Base-by-base conservation (phyloP, 2,113 vertebrate genomes). In the Mirza zaza region DNA sequence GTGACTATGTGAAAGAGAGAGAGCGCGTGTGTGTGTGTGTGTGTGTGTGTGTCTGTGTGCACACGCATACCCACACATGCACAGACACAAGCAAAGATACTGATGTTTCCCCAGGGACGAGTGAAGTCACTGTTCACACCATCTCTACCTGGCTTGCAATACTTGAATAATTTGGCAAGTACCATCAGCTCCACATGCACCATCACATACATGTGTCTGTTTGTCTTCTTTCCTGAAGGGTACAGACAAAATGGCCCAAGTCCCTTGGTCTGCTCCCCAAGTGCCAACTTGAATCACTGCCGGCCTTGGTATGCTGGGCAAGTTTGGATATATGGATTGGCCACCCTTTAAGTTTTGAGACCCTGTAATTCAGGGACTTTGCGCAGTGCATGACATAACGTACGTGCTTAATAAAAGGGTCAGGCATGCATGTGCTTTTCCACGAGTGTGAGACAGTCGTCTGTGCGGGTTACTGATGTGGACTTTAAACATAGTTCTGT, bases 61-160 rank as follows among this genome's bases (percentile, higher is more conserved):
- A 12, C 12, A 1, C 39, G 2, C 23, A 42, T 42, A 36, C 29
- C 1, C 13, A 3, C 5, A 3, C 0, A 0, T 18, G 1, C 23
- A 61, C 3, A 76, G n/a, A 55, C 70, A 85, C 32, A 70, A 89
- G 39, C n/a, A 88, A 36, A 93, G 39, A 81, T 7, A 39, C 0
- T 73, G 39, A 32, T n/a, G 45, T 50, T 61, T 29, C 3, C 2
- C 18, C 57, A 48, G 65, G 34, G 29, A 48, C 83, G 23, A 70
- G 36, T 12, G 42, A 42, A 36, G 6, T 32, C 39, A 18, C 8
- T 12, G 21, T 70, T 45, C 36, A 21, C 15, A 23, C 42, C 25
- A 20, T 45, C 8, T 71, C 42, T 20, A 21, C 42, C 25, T 11
- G n/a, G n/a, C 27, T 25, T n/a, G 23, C 18, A 76, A 25, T n/a